These are phyloP conservation scores for Cercocebus atys DNA, from an alignment of 2,113 vertebrate species.

Conservation along the genomic window DNA sequence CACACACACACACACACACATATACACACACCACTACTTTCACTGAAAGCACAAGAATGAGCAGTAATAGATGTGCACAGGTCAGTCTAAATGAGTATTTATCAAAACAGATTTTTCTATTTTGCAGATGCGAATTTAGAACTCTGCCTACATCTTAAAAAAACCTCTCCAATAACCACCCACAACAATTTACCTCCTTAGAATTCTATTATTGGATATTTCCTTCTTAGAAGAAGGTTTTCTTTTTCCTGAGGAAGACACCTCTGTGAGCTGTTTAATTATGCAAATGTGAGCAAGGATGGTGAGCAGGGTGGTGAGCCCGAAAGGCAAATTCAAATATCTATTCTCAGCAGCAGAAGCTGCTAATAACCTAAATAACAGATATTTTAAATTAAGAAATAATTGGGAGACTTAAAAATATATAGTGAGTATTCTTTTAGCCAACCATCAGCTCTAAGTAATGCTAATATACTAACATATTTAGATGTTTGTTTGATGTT, in stretches of 20 bases:
- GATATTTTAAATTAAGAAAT: not conserved
- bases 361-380: not conserved
- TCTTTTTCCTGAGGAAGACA: not conserved
- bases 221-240: not conserved
- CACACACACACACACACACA: not conserved
- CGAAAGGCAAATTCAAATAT: not conserved
- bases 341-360: not conserved
- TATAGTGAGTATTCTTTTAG: not conserved
- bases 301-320: not conserved
- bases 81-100: not conserved
- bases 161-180: not conserved
- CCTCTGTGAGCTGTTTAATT: constrained; percentile 19
- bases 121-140: not conserved
- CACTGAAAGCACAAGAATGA: not conserved
- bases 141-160: not conserved
- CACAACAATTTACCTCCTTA: not conserved
- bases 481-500: not conserved
- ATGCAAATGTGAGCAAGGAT: constrained; percentile 28
- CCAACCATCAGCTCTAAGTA: not conserved
- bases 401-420: not conserved
- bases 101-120: not conserved
- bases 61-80: not conserved
- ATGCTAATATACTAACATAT: not conserved
- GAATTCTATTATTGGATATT: too few species aligned
- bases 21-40: not conserved